These are phyloP conservation scores for Pangasianodon gigas DNA, from an alignment of 2,113 vertebrate species.

Conservation along the genomic window DNA sequence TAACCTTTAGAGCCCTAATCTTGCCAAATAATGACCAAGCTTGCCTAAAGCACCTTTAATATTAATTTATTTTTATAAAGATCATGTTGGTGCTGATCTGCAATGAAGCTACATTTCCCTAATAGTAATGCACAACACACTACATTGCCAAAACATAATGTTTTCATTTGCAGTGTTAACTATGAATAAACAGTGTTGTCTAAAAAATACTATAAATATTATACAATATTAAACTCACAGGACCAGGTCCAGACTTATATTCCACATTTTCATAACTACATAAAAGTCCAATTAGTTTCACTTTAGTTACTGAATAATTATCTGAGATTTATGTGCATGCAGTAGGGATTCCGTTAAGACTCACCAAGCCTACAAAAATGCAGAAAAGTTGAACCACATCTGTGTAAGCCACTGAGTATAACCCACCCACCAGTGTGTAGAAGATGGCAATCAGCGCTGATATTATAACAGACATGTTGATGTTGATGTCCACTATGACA, in stretches of 20 bases:
- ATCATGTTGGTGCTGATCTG: background rate
- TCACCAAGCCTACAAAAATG: constrained; percentile 93
- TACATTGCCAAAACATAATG: background rate
- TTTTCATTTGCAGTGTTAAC: background rate
- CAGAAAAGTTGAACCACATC: constrained; percentile 98
- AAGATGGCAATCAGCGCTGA: constrained; percentile 92
- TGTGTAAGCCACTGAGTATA: constrained; percentile 97
- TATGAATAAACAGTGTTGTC: background rate
- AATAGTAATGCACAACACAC: background rate
- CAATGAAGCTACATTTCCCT: background rate
- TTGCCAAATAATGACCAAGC: too few relatives aligned
- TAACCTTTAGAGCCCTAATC: too few relatives aligned
- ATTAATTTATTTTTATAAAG: background rate
- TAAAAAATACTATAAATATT: background rate
- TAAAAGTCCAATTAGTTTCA: background rate
- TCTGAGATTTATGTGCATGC: constrained; percentile 28
- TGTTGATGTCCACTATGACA: constrained; percentile 90
- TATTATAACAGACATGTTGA: constrained; percentile 87
- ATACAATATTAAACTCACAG: background rate
- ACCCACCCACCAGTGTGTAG: constrained; percentile 91
- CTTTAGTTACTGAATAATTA: background rate
- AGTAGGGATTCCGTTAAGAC: background rate
- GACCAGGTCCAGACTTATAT: background rate
- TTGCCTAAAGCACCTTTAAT: background rate
- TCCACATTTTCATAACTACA: background rate